These are phyloP conservation scores for Nibea albiflora DNA, from an alignment of 2,113 vertebrate genomes.

Conservation along the genomic window DNA sequence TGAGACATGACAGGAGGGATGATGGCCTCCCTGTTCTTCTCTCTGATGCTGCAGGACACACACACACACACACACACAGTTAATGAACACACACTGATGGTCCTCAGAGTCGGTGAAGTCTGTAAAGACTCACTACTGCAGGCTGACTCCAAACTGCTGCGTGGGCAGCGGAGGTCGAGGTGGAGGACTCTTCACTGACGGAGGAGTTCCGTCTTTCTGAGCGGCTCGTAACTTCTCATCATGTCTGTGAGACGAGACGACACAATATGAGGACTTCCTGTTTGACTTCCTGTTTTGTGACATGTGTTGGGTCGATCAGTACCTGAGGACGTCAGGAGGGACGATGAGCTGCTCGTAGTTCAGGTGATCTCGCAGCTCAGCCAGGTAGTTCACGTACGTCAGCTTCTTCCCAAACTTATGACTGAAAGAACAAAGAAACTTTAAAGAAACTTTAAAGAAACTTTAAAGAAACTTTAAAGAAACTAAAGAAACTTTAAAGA, in stretches of 20 bases:
- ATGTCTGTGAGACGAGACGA: background rate
- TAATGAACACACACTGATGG: too few species aligned
- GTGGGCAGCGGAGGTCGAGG: too few species aligned
- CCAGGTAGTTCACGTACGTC: conserved; percentile 86
- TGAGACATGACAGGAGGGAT: conserved; percentile 87
- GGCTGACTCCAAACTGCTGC: too few species aligned
- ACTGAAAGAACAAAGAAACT: conserved; percentile 55
- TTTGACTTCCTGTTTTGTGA: too few species aligned
- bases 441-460: too few species aligned
- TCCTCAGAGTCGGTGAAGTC: too few species aligned
- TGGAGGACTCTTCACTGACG: too few species aligned
- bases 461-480: too few species aligned
- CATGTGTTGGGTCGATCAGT: background rate
- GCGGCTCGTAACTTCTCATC: too few species aligned
- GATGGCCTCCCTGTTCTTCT: conserved; percentile 85
- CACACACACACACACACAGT: background rate
- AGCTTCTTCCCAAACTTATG: conserved; percentile 92
- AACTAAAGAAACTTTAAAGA: too few species aligned
- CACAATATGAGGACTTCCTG: background rate
- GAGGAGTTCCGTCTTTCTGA: too few species aligned
- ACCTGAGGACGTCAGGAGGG: conserved; percentile 86
- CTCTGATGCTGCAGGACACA: conserved; percentile 82
- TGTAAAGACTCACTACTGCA: too few species aligned
- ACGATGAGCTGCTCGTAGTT: conserved; percentile 85
- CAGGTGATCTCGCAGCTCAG: conserved; percentile 86